Percentiles rank a stretch among this genome's conserved stretches.
Evolutionary conservation across 1,140 invertebrate genomes (phyloP).

Genomic region (Cepaea nemoralis): DNA sequence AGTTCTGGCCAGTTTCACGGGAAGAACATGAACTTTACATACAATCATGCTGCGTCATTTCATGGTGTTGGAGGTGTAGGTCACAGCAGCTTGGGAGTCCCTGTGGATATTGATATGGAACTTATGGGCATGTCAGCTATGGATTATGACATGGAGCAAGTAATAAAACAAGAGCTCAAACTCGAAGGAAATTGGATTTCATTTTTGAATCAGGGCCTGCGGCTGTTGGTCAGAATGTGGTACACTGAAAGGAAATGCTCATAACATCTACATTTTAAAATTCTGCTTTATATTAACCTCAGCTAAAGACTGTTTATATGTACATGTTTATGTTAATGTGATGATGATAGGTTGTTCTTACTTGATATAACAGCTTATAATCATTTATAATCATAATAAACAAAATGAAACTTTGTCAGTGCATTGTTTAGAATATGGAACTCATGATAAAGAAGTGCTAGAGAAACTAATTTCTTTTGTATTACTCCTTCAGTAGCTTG

Average conservation of each 20-base stretch:
- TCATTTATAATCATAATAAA: not conserved
- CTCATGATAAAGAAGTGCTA: too few species aligned
- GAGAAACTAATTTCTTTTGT: too few species aligned
- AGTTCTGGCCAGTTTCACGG: not conserved
- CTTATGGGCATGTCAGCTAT: conserved; percentile 75
- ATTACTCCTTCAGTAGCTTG: too few species aligned
- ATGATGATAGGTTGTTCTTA: not conserved
- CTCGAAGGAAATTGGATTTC: conserved; percentile 93
- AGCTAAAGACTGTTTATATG: not conserved
- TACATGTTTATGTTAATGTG: not conserved
- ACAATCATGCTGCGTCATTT: not conserved
- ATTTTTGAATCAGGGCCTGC: conserved; percentile 78
- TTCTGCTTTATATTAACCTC: too few species aligned
- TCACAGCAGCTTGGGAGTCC: conserved; percentile 16
- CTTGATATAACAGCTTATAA: not conserved
- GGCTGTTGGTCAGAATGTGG: conserved; percentile 35
- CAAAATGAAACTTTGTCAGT: too few species aligned
- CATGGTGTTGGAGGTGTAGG: conserved; percentile 17
- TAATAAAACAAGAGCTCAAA: conserved; percentile 92
- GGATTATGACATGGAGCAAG: conserved; percentile 95
- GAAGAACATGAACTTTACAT: not conserved
- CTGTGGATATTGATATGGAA: conserved; percentile 60
- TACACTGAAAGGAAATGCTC: conserved; percentile 24
- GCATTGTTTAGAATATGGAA: too few species aligned
- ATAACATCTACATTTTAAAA: too few species aligned